Percentiles rank a stretch among this genome's conserved stretches.
phyloP scores from a whole-genome alignment of 1,140 invertebrate species.

The Lutraria rhynchaena region DNA sequence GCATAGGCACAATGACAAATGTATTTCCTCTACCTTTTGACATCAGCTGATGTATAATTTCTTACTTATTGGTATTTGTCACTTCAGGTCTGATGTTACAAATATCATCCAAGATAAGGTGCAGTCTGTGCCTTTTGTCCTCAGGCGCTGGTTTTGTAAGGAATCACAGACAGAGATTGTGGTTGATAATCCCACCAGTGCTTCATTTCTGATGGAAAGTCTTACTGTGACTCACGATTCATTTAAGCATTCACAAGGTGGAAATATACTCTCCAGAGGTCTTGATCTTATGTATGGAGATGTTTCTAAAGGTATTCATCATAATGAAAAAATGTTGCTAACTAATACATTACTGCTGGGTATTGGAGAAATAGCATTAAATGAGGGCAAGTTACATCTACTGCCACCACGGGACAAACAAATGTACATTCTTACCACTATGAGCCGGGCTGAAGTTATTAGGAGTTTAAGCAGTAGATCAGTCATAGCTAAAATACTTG shows the following conservation, averaged over 20 bases:
- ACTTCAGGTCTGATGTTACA: conserved; percentile 75
- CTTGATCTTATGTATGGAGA: conserved; percentile 78
- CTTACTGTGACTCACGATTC: conserved; percentile 71
- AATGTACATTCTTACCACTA: conserved; percentile 78
- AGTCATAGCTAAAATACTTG: conserved; percentile 70
- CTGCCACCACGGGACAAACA: conserved; percentile 67
- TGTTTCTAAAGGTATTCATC: conserved; percentile 78
- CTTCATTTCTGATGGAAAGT: conserved; percentile 71
- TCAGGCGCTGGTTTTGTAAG: conserved; percentile 41
- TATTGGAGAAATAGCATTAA: conserved; percentile 77
- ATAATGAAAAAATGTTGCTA: conserved; percentile 80
- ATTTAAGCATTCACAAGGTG: conserved; percentile 18
- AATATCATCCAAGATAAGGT: conserved; percentile 68
- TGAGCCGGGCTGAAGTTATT: conserved; percentile 75
- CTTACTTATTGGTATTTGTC: too few species aligned
- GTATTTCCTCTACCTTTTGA: too few species aligned
- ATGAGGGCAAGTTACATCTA: conserved; percentile 75
- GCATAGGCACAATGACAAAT: too few species aligned
- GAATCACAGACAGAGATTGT: conserved; percentile 58
- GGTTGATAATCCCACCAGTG: conserved; percentile 70
- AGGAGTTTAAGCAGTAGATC: conserved; percentile 69
- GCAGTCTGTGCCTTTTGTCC: conserved; percentile 72
- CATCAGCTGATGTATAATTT: too few species aligned
- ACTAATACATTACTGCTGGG: conserved; percentile 78
- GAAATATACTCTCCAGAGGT: conserved; percentile 60